A percentile compares a stretch with the other conserved stretches of the same genome.
Evolutionary conservation across 2,797 vertebrate genomes (phyloP).

Genomic region (Choloepus didactylus): DNA sequence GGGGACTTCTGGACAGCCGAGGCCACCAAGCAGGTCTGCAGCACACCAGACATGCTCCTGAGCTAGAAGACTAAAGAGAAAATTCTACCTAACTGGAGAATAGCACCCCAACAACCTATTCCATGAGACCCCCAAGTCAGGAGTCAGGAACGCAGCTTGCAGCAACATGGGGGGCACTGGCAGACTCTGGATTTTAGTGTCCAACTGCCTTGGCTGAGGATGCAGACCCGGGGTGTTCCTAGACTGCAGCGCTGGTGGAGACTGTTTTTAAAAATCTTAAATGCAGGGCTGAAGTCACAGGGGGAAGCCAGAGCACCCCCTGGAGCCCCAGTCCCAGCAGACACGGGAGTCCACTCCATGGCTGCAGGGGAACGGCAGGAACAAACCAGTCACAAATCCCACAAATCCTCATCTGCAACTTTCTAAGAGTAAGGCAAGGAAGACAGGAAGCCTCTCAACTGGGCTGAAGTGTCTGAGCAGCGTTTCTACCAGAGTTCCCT

Average conservation of each 20-base stretch:
- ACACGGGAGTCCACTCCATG: not conserved
- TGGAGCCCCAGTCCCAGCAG: not conserved
- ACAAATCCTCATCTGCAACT: not conserved
- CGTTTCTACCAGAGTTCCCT: not conserved
- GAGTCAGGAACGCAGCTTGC: not conserved
- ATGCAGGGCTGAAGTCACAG: not conserved
- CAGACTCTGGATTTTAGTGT: not conserved
- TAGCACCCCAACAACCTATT: not conserved
- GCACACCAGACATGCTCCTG: not conserved
- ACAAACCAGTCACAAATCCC: not conserved
- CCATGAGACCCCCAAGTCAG: rapidly evolving
- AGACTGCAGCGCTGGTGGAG: not conserved
- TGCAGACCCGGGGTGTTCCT: not conserved
- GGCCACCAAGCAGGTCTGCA: not conserved
- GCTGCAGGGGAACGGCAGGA: too few relatives aligned
- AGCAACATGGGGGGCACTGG: not conserved
- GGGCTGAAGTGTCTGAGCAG: not conserved
- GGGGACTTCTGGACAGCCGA: not conserved
- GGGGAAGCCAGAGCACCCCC: not conserved
- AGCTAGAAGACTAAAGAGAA: too few relatives aligned
- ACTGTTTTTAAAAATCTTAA: not conserved
- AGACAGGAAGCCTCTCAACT: not conserved
- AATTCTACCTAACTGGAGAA: rapidly evolving
- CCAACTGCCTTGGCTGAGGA: not conserved
- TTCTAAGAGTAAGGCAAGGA: not conserved